Evolutionary conservation across 1,140 invertebrate species (phyloP), one percentile per base, ranked within the genome.

Genomic region (Ostrea edulis): DNA sequence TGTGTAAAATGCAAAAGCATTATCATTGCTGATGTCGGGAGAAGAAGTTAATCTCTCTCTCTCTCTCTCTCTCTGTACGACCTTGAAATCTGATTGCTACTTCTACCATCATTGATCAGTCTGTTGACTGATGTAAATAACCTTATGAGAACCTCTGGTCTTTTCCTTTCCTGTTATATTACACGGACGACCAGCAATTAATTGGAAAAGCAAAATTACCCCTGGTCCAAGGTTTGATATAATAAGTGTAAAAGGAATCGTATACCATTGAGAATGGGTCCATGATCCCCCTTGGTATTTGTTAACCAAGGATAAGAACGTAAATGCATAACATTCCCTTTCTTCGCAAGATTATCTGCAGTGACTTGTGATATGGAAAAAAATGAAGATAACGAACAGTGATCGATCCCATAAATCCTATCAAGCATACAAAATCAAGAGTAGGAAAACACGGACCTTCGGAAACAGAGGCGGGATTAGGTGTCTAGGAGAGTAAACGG

Each of bases 51-150:
- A 1, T 44, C 35, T 44, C 35, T 44, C 35, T 44, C 35, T 44
- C 35, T 44, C 35, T 44, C 35, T 44, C 35, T 44, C 35, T 44
- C 35, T 44, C 35, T 44, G 2, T 44, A 62, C n/a, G n/a, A 62
- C 55, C 55, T 62, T 17, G 55, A n/a, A 62, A 62, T 62, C 5
- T 20, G 55, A 17, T 62, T 62, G 9, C 20, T 62, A 14, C 14
- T 17, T 77, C 2, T 77, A 0, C 14, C 14, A 29, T 77, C 68
- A 77, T 25, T 25, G 68, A 77, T 35, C 68, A 77, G 35, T 77
- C 22, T 77, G 68, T 77, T 77, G 35, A 77, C 68, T 25, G 68
- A 77, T 77, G 68, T 77, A 77, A 77, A 77, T 77, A 77, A 77
- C 68, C 68, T 77, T 77, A 14, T 77, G 68, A 77, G 68, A 25